Conservation (phyloP, 1,140 invertebrate species). For the Atta texana region DNA sequence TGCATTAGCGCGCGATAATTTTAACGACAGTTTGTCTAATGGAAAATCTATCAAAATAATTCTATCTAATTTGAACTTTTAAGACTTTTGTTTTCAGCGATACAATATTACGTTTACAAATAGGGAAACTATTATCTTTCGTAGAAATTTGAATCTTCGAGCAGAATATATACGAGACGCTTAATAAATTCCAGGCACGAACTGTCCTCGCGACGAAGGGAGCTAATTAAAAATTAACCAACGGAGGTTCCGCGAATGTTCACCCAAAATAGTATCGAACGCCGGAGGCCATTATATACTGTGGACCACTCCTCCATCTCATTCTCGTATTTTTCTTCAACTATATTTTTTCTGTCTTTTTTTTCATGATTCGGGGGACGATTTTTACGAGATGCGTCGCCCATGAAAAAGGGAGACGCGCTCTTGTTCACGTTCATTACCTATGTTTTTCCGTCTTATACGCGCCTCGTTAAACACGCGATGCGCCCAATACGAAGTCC, state of each 20-base stretch:
- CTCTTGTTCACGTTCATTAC: slow-evolving; percentile 72
- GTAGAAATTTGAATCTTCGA: background rate
- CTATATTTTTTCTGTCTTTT: background rate
- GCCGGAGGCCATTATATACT: slow-evolving; percentile 35
- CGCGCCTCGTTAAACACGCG: slow-evolving; percentile 71
- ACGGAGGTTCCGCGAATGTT: slow-evolving; percentile 57
- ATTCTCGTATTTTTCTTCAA: slow-evolving; percentile 29
- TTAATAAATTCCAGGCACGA: slow-evolving; percentile 45
- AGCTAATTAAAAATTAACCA: slow-evolving; percentile 70
- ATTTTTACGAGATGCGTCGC: slow-evolving; percentile 59
- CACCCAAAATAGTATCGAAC: slow-evolving; percentile 67
- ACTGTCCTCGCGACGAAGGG: background rate
- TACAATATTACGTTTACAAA: background rate
- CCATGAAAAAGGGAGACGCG: slow-evolving; percentile 17
- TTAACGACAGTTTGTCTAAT: background rate
- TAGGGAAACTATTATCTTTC: background rate
- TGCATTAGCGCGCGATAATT: background rate
- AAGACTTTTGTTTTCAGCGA: background rate
- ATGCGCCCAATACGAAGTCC: slow-evolving; percentile 70
- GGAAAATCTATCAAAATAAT: background rate
- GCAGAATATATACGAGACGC: background rate
- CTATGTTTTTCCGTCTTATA: slow-evolving; percentile 75
- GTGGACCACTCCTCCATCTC: background rate
- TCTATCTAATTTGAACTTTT: background rate
- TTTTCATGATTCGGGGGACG: slow-evolving; percentile 43